phyloP scores from a whole-genome alignment of 2,888 invertebrate species.

The Acrobasis repandana region DNA sequence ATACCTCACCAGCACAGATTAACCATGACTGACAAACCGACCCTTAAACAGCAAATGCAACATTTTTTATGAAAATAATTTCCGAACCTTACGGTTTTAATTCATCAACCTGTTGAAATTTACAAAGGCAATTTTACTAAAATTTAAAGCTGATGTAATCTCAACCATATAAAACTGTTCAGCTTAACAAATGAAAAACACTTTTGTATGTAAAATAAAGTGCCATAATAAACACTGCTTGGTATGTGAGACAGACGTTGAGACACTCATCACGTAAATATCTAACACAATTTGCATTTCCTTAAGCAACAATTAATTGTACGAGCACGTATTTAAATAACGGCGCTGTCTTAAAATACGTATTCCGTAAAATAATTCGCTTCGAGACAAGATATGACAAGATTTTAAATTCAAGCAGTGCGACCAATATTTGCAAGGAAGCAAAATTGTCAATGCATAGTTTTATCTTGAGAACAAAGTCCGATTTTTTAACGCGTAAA shows the following conservation, averaged over 20 bases:
- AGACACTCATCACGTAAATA: constrained; percentile 14
- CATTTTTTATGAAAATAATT: not conserved
- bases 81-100: not conserved
- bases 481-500: too few species aligned
- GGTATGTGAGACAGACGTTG: constrained; percentile 11
- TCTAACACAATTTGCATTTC: constrained; percentile 18
- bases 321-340: constrained; percentile 18
- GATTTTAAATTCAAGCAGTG: not conserved
- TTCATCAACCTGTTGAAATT: not conserved
- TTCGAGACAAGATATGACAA: not conserved
- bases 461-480: not conserved
- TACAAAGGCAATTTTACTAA: constrained; percentile 9
- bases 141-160: constrained; percentile 14
- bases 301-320: constrained; percentile 17
- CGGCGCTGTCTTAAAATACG: constrained; percentile 2
- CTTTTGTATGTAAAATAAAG: not conserved
- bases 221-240: not conserved
- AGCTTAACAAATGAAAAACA: not conserved
- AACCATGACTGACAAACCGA: constrained; percentile 8
- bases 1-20: not conserved
- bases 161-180: constrained; percentile 2
- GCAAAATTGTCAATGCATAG: too few species aligned
- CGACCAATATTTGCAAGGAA: not conserved
- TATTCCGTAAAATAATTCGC: constrained; percentile 1
- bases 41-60: not conserved